These are phyloP conservation scores for Agrilus planipennis DNA, from an alignment of 1,140 invertebrate genomes.

Conservation along the genomic window DNA sequence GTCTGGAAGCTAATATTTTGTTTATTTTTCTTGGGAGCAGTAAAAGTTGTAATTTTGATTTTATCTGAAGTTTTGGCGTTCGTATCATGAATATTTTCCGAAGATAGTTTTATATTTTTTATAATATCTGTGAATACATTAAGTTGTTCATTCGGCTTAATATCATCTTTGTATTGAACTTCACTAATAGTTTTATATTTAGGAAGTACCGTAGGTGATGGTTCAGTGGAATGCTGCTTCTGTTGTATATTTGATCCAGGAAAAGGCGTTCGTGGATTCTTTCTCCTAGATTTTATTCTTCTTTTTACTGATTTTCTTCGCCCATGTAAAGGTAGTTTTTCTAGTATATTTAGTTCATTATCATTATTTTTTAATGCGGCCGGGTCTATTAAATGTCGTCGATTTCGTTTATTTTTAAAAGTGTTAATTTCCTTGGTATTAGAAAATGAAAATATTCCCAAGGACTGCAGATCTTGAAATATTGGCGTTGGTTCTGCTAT, in stretches of 20 bases:
- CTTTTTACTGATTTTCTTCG: slow-evolving; percentile 13
- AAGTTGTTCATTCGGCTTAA: slow-evolving; percentile 30
- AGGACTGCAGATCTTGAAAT: slow-evolving; percentile 12
- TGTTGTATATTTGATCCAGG: slow-evolving; percentile 1
- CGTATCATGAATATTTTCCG: not conserved
- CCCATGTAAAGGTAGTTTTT: too few species aligned
- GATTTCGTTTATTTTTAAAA: too few species aligned
- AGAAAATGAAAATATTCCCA: too few species aligned
- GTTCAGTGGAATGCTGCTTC: too few species aligned
- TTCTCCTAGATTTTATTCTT: slow-evolving; percentile 7
- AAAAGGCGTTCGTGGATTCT: too few species aligned
- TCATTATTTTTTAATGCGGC: too few species aligned
- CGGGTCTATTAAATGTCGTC: too few species aligned
- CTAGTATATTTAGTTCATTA: too few species aligned
- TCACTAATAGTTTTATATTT: slow-evolving; percentile 20
- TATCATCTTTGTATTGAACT: slow-evolving; percentile 31
- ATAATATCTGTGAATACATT: slow-evolving; percentile 31
- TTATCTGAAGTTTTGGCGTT: not conserved
- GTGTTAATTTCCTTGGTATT: too few species aligned
- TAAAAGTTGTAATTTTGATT: not conserved
- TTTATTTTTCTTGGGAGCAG: not conserved
- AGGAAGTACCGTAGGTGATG: not conserved
- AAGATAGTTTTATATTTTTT: slow-evolving; percentile 26
- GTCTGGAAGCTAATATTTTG: slow-evolving; percentile 5
- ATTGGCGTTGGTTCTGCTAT: slow-evolving; percentile 19